Base-by-base conservation (phyloP, 2,113 vertebrate genomes). In the Mormyrus iriodes region DNA sequence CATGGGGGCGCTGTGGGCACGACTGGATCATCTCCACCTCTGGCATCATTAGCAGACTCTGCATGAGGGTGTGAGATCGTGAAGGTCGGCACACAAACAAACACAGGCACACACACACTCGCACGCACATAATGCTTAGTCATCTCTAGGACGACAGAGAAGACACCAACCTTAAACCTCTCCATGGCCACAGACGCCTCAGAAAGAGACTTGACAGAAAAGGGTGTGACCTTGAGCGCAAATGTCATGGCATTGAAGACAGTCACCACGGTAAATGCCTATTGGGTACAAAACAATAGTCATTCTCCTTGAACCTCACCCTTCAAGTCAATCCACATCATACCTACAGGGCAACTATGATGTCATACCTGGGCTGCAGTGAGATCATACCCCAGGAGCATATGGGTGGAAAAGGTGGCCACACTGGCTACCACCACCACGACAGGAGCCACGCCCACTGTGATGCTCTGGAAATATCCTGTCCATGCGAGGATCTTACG, bases 191-290 rank as follows among this genome's bases (percentile, higher is more conserved):
- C 97, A 0, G 97, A 97, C 3, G 97, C 98, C 91, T 99, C 98
- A 0, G 98, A 98, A 1, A 99, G 94, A 53, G 97, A 98, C 92
- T 98, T 99, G 90, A 99, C 97, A 9, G 97, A 98, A 90, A 99
- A 97, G 0, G 98, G 98, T 0, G 98, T 99, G 89, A 99, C 97
- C 95, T 99, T 99, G 88, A 99, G 94, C 89, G 98, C 97, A 94
- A 99, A 99, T 87, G 98, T 98, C 98, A 99, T 99, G 73, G 98
- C 97, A 90, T 98, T 99, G 92, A 98, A 99, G 88, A 99, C 97
- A 8, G 97, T 99, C 46, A 99, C 97, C 88, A 99, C 98, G 13
- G 98, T 98, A 92, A 99, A 99, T 85, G 98, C 98, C 98, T 99
- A 90, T 76, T 91, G 91, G 91, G 0, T 24, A 84, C 82, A 24